Percentiles rank a stretch among this genome's conserved stretches.
Evolutionary conservation across 2,888 invertebrate genomes (phyloP).

Genomic region (Anthophora plumipes): DNA sequence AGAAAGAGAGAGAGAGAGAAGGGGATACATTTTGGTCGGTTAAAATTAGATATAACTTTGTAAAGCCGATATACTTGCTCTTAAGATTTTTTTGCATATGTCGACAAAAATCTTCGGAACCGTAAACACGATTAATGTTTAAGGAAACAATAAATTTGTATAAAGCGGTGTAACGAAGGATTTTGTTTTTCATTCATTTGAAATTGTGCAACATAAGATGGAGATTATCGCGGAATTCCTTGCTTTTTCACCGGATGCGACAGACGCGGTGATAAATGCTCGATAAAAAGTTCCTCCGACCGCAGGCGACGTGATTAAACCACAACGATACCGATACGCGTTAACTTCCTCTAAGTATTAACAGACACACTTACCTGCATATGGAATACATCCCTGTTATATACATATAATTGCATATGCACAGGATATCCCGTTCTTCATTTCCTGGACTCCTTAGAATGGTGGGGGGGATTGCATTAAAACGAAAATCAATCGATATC

Average conservation of each 20-base stretch:
- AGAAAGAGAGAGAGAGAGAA: slow-evolving; percentile 29
- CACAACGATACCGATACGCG: not conserved
- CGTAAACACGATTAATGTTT: slow-evolving; percentile 77
- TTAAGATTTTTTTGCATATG: slow-evolving; percentile 80
- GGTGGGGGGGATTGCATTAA: too few relatives aligned
- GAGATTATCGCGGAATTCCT: slow-evolving; percentile 9
- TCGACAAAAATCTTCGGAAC: slow-evolving; percentile 64
- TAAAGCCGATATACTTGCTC: slow-evolving; percentile 78
- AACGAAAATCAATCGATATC: too few relatives aligned
- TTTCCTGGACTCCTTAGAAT: not conserved
- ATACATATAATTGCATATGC: too few relatives aligned
- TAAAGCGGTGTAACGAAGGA: slow-evolving; percentile 79
- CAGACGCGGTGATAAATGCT: not conserved
- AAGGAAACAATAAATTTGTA: slow-evolving; percentile 83
- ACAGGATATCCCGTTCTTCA: not conserved
- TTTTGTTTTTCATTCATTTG: slow-evolving; percentile 61
- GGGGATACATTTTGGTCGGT: slow-evolving; percentile 48
- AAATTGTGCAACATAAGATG: not conserved
- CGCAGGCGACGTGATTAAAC: not conserved
- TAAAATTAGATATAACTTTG: slow-evolving; percentile 78
- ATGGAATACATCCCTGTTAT: not conserved
- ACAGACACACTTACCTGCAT: not conserved
- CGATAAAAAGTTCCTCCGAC: slow-evolving; percentile 10
- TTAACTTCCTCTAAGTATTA: too few relatives aligned
- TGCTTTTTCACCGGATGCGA: slow-evolving; percentile 28